Conservation (phyloP, 2,797 vertebrate genomes). For the Coregonus sp. region DNA sequence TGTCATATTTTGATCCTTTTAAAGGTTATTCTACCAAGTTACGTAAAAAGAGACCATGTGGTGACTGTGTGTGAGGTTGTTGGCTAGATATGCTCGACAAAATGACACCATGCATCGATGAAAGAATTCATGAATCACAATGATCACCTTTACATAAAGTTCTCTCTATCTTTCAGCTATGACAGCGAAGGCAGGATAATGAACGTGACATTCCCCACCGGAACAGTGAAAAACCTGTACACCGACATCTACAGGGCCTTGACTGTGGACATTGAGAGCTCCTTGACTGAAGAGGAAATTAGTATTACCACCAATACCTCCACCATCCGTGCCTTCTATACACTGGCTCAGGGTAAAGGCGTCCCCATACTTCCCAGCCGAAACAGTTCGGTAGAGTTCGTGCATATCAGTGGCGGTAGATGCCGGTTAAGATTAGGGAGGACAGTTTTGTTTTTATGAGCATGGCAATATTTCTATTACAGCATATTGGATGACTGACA, state of each 20-base stretch:
- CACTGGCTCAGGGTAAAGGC: slow-evolving; percentile 83
- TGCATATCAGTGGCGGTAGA: no score
- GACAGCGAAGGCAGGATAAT: slow-evolving; percentile 96
- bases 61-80: background rate
- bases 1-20: background rate
- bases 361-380: slow-evolving; percentile 10
- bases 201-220: slow-evolving; percentile 96
- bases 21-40: background rate
- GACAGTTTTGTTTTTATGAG: no score
- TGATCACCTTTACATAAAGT: background rate
- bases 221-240: slow-evolving; percentile 92
- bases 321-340: slow-evolving; percentile 91
- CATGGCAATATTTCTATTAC: no score
- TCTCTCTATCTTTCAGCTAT: slow-evolving; percentile 78
- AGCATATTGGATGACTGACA: no score
- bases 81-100: background rate
- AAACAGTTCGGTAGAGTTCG: no score
- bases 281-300: slow-evolving; percentile 91
- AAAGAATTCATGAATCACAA: background rate
- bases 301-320: slow-evolving; percentile 95
- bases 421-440: no score
- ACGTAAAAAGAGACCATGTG: background rate
- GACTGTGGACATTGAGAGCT: slow-evolving; percentile 92
- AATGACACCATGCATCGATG: background rate
- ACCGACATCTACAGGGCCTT: slow-evolving; percentile 90